phyloP scores from a whole-genome alignment of 2,888 invertebrate species.

The Synanthedon tipuliformis region DNA sequence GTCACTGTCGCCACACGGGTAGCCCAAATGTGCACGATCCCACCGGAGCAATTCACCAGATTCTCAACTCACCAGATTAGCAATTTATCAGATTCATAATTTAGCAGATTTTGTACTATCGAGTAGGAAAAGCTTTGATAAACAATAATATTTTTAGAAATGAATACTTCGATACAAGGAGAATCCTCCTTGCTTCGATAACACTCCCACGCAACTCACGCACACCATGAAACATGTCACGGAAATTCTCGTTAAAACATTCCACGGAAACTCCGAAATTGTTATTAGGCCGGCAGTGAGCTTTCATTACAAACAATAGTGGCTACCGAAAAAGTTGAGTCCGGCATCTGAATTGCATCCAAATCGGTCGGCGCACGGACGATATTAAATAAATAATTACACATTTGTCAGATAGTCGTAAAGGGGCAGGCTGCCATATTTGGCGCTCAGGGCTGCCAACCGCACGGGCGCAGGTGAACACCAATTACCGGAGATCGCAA shows the following conservation, averaged over 20 bases:
- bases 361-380: constrained; percentile 40
- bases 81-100: too few relatives aligned
- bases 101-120: too few relatives aligned
- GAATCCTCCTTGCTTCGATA: too few relatives aligned
- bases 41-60: too few relatives aligned
- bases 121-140: too few relatives aligned
- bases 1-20: too few relatives aligned
- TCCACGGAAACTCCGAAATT: not conserved
- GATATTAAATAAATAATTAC: constrained; percentile 70
- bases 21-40: too few relatives aligned
- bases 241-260: not conserved
- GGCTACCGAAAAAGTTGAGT: constrained; percentile 37
- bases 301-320: not conserved
- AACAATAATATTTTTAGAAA: too few relatives aligned
- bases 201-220: too few relatives aligned
- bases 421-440: constrained; percentile 58
- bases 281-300: not conserved
- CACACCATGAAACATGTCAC: too few relatives aligned
- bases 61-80: too few relatives aligned
- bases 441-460: constrained; percentile 37
- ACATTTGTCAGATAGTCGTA: constrained; percentile 67
- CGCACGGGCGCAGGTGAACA: constrained; percentile 47
- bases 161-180: too few relatives aligned
- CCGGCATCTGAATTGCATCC: constrained; percentile 60
- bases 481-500: constrained; percentile 60